phyloP scores from a whole-genome alignment of 2,113 vertebrate genomes.

The Zosterops hypoxanthus region DNA sequence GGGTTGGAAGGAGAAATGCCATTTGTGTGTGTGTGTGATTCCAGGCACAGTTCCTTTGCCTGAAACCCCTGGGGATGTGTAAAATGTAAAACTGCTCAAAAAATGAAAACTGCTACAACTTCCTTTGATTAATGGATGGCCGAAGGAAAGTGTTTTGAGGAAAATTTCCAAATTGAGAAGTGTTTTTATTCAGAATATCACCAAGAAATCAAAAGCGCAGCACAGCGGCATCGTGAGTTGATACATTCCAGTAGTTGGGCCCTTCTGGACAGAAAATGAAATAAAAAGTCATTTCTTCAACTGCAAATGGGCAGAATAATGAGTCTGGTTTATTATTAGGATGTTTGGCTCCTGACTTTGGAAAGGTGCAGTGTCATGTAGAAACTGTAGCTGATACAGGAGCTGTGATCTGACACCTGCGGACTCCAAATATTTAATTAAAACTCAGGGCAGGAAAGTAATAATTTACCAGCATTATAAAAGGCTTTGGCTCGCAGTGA shows the following conservation, averaged over 20 bases:
- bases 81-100: not conserved
- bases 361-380: not conserved
- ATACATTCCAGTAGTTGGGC: not conserved
- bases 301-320: not conserved
- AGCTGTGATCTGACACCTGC: not conserved
- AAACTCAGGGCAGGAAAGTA: not conserved
- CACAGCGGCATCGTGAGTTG: not conserved
- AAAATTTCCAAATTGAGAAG: not conserved
- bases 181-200: not conserved
- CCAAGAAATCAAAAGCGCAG: not conserved
- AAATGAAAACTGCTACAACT: not conserved
- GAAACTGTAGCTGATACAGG: not conserved
- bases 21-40: not conserved
- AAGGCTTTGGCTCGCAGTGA: not conserved
- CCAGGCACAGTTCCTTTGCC: not conserved
- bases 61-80: not conserved
- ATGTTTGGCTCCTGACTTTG: not conserved
- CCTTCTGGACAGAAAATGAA: not conserved
- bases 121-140: conserved; percentile 18
- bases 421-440: conserved; percentile 34
- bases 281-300: not conserved
- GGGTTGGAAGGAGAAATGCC: not conserved
- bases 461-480: conserved; percentile 9
- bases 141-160: not conserved
- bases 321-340: not conserved